phyloP scores from a whole-genome alignment of 2,113 vertebrate genomes.

The Nycticorax nycticorax region DNA sequence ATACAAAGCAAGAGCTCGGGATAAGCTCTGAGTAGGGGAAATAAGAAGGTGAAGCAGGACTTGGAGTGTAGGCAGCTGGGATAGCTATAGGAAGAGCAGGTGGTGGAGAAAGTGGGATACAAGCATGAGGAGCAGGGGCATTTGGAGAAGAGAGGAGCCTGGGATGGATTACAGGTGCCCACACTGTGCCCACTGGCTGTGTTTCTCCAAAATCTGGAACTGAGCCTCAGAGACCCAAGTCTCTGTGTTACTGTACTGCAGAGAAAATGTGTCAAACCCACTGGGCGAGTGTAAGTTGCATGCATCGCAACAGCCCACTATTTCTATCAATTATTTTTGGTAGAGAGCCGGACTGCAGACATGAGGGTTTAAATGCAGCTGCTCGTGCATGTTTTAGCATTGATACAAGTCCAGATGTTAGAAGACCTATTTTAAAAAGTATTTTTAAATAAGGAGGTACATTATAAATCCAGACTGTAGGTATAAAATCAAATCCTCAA shows the following conservation, averaged over 20 bases:
- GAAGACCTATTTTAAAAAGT: background rate
- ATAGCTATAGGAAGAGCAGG: slow-evolving; percentile 35
- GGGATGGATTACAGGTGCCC: background rate
- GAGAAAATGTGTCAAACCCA: background rate
- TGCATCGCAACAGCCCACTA: rapidly evolving
- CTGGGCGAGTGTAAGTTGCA: background rate
- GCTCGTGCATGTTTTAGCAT: background rate
- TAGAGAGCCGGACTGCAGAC: background rate
- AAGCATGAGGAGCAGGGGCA: background rate
- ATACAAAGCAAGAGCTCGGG: background rate
- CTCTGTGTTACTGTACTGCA: background rate
- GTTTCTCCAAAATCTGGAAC: background rate
- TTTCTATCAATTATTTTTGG: background rate
- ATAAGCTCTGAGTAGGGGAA: background rate
- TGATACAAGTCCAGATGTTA: background rate
- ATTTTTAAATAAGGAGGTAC: background rate
- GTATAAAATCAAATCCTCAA: background rate
- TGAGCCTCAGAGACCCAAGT: background rate
- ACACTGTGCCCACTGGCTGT: slow-evolving; percentile 11
- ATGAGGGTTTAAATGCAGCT: background rate
- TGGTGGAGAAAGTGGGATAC: slow-evolving; percentile 27
- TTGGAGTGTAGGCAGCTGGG: background rate
- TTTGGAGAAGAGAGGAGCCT: slow-evolving; percentile 14
- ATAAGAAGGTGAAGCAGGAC: background rate
- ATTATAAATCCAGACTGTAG: background rate